These are phyloP conservation scores for Akabosia matsudoensis DNA, from an alignment of 1,140 invertebrate species.

Conservation along the genomic window DNA sequence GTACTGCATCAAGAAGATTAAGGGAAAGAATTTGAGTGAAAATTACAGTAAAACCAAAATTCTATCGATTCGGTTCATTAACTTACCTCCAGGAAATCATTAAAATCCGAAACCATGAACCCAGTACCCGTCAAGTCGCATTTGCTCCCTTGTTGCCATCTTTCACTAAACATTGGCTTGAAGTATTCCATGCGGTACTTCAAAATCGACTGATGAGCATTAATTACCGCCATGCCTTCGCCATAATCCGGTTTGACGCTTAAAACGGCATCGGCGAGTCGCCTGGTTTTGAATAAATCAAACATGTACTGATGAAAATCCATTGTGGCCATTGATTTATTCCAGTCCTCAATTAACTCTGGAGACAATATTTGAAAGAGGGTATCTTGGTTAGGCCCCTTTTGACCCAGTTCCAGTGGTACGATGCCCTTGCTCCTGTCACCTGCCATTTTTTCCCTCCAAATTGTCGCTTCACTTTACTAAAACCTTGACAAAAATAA, in stretches of 20 bases:
- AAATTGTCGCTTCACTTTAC: too few relatives aligned
- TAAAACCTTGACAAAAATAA: too few relatives aligned
- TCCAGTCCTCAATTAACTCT: not conserved
- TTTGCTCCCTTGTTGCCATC: not conserved
- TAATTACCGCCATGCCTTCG: not conserved
- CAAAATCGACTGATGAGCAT: not conserved
- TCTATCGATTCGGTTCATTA: not conserved
- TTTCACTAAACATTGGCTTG: not conserved
- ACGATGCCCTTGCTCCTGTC: too few relatives aligned
- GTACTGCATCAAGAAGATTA: not conserved
- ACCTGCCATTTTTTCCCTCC: too few relatives aligned
- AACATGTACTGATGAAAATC: not conserved
- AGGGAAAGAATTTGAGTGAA: not conserved
- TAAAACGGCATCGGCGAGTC: not conserved
- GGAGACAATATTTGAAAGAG: not conserved
- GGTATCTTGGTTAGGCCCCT: too few relatives aligned
- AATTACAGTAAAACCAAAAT: not conserved
- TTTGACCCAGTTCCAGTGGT: too few relatives aligned
- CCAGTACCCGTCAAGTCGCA: not conserved
- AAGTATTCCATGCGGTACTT: too few relatives aligned
- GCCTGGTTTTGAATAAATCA: not conserved
- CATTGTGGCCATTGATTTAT: not conserved
- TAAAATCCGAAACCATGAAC: not conserved
- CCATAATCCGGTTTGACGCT: not conserved
- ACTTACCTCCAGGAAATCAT: not conserved